Evolutionary conservation across 2,888 invertebrate species (phyloP), one percentile per base, ranked within the genome.

Genomic region (Desoria tigrina): DNA sequence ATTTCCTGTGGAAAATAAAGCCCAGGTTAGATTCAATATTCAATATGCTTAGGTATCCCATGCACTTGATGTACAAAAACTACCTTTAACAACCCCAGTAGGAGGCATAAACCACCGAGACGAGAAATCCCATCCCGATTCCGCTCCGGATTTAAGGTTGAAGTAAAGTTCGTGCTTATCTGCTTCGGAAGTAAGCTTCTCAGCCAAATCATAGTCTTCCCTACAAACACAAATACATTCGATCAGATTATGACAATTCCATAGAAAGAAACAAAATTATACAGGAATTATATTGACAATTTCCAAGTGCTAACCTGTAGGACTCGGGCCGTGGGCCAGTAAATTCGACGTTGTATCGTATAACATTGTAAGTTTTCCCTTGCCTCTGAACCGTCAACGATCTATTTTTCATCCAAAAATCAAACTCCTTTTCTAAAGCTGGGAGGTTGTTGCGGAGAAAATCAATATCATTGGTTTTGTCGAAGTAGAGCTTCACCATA

Each of bases 71-170:
- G n/a, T n/a, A n/a, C n/a, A n/a, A n/a, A n/a, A n/a, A n/a, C n/a
- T n/a, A n/a, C n/a, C n/a, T n/a, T n/a, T n/a, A n/a, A n/a, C n/a
- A n/a, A n/a, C 86, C n/a, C 86, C 87, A 61, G 87, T 85, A 1
- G 85, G 81, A 45, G 83, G 80, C 65, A 90, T 86, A 79, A 91
- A 90, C 95, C 95, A 96, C 55, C 96, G 84, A 1, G 89, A 88
- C 0, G 92, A 93, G 81, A 95, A 97, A 79, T 97, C 96, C 95
- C 95, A 95, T 1, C 97, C 97, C 0, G 92, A 93, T 79, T 96
- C 96, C 0, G 94, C 94, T 0, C 90, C 94, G 0, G 94, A 88
- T 77, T 93, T 93, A 27, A 96, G 78, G 78, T 95, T 89, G 0
- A 90, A 87, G 79, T 90, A 94, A 37, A 87, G 83, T 54, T 84